Percentiles rank a stretch among this genome's conserved stretches.
These are phyloP conservation scores for Saturnia japonica DNA, from an alignment of 2,888 invertebrate species.

Conservation along the genomic window DNA sequence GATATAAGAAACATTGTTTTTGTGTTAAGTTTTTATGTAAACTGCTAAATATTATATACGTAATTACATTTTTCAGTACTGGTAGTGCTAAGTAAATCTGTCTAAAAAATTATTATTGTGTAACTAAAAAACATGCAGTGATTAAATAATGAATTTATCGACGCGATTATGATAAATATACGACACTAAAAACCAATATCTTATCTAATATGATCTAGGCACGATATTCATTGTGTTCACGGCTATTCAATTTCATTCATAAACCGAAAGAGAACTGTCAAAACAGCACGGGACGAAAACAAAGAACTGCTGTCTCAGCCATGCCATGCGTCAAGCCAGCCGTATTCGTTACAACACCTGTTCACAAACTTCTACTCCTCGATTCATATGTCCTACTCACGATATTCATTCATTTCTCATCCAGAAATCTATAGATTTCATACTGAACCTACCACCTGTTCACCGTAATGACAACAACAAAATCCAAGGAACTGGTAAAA, in stretches of 20 bases:
- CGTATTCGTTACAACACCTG: constrained; percentile 31
- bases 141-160: constrained; percentile 7
- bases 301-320: constrained; percentile 49
- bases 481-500: constrained; percentile 23
- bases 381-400: constrained; percentile 34
- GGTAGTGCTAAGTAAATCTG: not conserved
- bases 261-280: constrained; percentile 74
- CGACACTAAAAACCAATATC: constrained; percentile 51
- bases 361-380: constrained; percentile 30
- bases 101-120: not conserved
- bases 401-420: constrained; percentile 56
- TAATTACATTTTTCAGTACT: not conserved
- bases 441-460: constrained; percentile 70
- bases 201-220: constrained; percentile 65
- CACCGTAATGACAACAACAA: constrained; percentile 70
- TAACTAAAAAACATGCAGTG: not conserved
- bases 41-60: not conserved
- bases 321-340: constrained; percentile 34
- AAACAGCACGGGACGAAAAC: constrained; percentile 66
- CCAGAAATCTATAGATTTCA: constrained; percentile 48
- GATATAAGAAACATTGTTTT: no score
- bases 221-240: constrained; percentile 71
- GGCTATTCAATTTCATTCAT: constrained; percentile 77
- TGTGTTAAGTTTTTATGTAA: no score
- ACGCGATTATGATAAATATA: constrained; percentile 4